Base-by-base conservation (phyloP, 2,113 vertebrate genomes). In the Phycodurus eques region DNA sequence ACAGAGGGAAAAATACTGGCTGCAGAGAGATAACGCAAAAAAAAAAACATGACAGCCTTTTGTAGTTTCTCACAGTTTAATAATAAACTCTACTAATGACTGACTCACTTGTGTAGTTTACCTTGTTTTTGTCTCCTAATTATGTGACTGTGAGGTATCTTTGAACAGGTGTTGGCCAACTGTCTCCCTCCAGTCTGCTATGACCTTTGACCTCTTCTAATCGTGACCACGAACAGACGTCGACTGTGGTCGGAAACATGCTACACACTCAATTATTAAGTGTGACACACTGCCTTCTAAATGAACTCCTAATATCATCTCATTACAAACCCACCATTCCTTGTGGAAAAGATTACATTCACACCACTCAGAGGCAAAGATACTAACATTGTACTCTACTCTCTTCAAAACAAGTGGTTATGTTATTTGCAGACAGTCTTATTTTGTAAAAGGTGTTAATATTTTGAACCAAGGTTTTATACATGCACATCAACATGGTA, bases 111-210 rank as follows among this genome's bases (percentile, higher is more conserved):
- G 39, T 42, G 47, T 33, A 11, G 11, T 42, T 71, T 70, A 59
- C 44, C 79, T 71, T 66, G 59, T 42, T 54, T 71, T 68, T 51
- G 71, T n/a, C 57, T 72, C 22, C 2, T 14, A 33, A 63, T 71
- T 57, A 59, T 78, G 56, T 57, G 68, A 61, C 67, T 51, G 57
- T 17, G 60, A 14, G 69, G 71, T 17, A 67, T 51, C 76, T 68
- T 33, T 67, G 63, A 78, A 78, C 84, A 89, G 83, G 87, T 89
- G 85, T 81, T 76, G 13, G 46, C 81, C 84, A 84, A 76, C 88
- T 81, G 84, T 80, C 75, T 74, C 62, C n/a, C 42, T 65, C 79
- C 79, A 49, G 63, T 71, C 63, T 54, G 49, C 67, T 7, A 0
- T 54, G 75, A 89, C 78, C 77, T 66, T 67, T 84, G 81, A 82